Conservation (phyloP, 2,888 invertebrate species). For the Drosophila buzzatii region DNA sequence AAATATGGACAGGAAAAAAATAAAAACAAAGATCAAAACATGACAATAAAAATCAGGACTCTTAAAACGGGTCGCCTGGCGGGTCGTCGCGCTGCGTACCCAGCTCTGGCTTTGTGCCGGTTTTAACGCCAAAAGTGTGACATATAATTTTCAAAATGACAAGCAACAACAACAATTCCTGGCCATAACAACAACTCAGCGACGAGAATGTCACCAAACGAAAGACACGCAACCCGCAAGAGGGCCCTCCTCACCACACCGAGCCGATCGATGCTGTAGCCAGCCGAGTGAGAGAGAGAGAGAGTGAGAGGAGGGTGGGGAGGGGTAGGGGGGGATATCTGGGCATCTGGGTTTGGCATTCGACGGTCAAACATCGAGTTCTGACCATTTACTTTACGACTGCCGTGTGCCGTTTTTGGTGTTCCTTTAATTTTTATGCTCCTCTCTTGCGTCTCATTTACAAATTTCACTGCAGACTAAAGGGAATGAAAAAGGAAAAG, state of each 20-base stretch:
- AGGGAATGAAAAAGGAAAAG: slow-evolving; percentile 7
- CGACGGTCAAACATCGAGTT: slow-evolving; percentile 21
- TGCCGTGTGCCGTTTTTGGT: slow-evolving; percentile 55
- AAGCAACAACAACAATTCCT: slow-evolving; percentile 54
- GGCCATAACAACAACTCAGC: slow-evolving; percentile 73
- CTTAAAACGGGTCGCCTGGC: slow-evolving; percentile 70
- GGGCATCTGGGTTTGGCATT: slow-evolving; percentile 1
- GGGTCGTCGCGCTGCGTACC: slow-evolving; percentile 39
- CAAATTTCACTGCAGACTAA: slow-evolving; percentile 46
- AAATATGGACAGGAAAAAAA: slow-evolving; percentile 11
- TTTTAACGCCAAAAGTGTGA: slow-evolving; percentile 81
- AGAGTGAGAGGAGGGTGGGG: too few species aligned
- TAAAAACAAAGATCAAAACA: slow-evolving; percentile 74
- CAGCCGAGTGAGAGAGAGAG: background rate
- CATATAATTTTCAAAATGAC: slow-evolving; percentile 80
- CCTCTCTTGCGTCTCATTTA: slow-evolving; percentile 65
- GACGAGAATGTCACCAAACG: slow-evolving; percentile 74
- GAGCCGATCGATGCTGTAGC: slow-evolving; percentile 9
- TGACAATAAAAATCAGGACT: slow-evolving; percentile 82
- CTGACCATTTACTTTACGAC: slow-evolving; percentile 75
- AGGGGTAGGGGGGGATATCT: background rate
- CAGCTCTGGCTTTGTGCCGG: slow-evolving; percentile 72
- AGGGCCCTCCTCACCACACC: slow-evolving; percentile 16
- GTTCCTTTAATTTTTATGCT: slow-evolving; percentile 66
- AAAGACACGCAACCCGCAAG: slow-evolving; percentile 54